Percentiles rank a stretch among this genome's conserved stretches.
Conservation (phyloP, 1,140 invertebrate species). For the Atopsyche davidsoni region DNA sequence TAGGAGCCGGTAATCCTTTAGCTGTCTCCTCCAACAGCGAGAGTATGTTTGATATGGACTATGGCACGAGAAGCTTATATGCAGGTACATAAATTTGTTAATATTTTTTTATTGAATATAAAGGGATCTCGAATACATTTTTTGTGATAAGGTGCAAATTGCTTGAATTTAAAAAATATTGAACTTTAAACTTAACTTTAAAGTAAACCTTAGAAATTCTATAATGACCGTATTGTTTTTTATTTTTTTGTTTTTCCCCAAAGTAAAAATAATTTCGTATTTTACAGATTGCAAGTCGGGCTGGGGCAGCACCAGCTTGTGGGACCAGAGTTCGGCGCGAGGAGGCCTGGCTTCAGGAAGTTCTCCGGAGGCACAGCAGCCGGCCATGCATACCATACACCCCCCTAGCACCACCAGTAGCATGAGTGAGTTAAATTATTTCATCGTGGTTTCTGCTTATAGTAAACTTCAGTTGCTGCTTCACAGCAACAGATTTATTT, state of each 20-base stretch:
- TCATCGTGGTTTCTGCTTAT: too few species aligned
- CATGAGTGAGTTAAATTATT: neutral
- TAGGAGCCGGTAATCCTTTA: conserved; percentile 7
- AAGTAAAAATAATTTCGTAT: too few species aligned
- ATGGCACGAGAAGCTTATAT: conserved; percentile 19
- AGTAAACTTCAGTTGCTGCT: too few species aligned
- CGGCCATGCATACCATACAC: too few species aligned
- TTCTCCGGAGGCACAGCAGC: neutral
- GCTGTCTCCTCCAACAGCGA: conserved; percentile 10
- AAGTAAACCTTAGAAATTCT: neutral
- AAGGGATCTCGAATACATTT: neutral
- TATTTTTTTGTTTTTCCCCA: too few species aligned
- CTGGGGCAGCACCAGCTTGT: conserved; percentile 13
- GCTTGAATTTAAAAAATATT: neutral
- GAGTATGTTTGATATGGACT: conserved; percentile 22
- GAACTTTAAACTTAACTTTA: neutral
- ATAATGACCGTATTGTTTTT: too few species aligned
- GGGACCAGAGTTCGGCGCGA: conserved; percentile 11
- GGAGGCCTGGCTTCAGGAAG: neutral
- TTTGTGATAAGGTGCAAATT: neutral
- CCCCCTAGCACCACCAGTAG: neutral
- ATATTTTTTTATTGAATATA: neutral
- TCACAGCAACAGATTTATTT: too few species aligned
- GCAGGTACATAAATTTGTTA: conserved; percentile 17
- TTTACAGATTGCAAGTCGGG: conserved; percentile 12